Conservation (phyloP, 2,888 invertebrate species). For the Megaustenia siamemsis region DNA sequence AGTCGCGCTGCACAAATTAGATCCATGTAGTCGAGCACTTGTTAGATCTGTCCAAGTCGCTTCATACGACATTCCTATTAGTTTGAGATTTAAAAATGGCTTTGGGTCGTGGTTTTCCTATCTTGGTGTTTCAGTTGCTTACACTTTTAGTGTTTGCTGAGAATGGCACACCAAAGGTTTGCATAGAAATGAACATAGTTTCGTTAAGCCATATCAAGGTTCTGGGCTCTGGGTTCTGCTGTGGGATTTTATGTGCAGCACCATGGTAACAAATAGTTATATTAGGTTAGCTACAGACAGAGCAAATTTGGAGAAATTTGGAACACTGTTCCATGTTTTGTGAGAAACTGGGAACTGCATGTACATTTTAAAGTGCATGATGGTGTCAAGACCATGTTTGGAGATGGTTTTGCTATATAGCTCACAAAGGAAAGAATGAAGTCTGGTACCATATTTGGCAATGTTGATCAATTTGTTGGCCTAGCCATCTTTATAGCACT, state of each 20-base stretch:
- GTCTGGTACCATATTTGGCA: constrained; percentile 91
- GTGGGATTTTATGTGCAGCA: constrained; percentile 97
- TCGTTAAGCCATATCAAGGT: too few relatives aligned
- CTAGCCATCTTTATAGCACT: constrained; percentile 94
- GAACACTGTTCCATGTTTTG: constrained; percentile 87
- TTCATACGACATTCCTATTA: too few relatives aligned
- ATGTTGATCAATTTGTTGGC: constrained; percentile 93
- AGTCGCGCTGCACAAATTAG: too few relatives aligned
- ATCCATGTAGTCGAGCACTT: too few relatives aligned
- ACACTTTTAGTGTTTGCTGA: too few relatives aligned
- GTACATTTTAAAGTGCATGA: constrained; percentile 98
- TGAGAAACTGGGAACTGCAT: constrained; percentile 97
- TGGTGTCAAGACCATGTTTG: constrained; percentile 94
- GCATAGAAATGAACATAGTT: too few relatives aligned
- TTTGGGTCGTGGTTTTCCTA: too few relatives aligned
- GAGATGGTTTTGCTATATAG: constrained; percentile 98
- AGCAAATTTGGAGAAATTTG: constrained; percentile 95
- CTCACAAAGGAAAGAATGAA: constrained; percentile 83
- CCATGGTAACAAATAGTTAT: constrained; percentile 97
- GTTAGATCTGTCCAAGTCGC: too few relatives aligned
- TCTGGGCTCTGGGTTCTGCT: constrained; percentile 92
- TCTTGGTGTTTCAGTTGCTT: too few relatives aligned
- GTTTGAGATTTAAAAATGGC: too few relatives aligned
- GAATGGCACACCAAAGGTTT: too few relatives aligned
- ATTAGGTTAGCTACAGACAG: constrained; percentile 96